These are phyloP conservation scores for Alloscopus bannaensis DNA, from an alignment of 2,888 invertebrate species.

Conservation along the genomic window DNA sequence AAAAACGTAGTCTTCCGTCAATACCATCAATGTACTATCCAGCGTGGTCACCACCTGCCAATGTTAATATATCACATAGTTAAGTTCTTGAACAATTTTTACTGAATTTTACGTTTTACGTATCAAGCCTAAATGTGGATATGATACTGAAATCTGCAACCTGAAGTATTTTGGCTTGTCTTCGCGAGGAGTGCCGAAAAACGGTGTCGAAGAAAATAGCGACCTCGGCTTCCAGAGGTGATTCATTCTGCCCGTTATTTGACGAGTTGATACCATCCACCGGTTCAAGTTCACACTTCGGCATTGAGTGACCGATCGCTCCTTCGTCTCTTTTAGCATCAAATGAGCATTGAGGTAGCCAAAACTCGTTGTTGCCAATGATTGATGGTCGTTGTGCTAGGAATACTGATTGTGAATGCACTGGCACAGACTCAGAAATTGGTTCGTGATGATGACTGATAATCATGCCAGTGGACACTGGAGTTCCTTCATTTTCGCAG, in stretches of 20 bases:
- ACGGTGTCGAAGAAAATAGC: conserved; percentile 30
- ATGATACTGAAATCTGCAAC: conserved; percentile 22
- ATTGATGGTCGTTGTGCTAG: conserved; percentile 34
- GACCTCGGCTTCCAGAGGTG: neutral
- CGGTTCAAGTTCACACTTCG: neutral
- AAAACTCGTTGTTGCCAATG: conserved; percentile 53
- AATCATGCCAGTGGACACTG: no score
- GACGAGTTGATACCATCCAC: neutral
- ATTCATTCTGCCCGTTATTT: neutral
- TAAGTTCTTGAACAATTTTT: no score
- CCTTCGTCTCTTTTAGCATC: neutral
- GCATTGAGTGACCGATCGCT: neutral
- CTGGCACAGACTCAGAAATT: neutral
- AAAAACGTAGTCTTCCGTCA: conserved; percentile 45
- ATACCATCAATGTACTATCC: conserved; percentile 8
- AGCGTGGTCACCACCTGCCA: conserved; percentile 32
- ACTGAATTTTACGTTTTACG: neutral
- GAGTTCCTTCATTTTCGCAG: no score
- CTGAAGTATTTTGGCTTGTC: conserved; percentile 26
- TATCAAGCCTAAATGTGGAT: neutral
- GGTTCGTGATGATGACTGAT: no score
- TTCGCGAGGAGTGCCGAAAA: conserved; percentile 18
- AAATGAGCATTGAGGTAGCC: conserved; percentile 42
- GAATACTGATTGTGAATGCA: conserved; percentile 39
- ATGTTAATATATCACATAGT: no score